Conservation (phyloP, 2,797 vertebrate genomes). For the Gobionotothen gibberifrons region DNA sequence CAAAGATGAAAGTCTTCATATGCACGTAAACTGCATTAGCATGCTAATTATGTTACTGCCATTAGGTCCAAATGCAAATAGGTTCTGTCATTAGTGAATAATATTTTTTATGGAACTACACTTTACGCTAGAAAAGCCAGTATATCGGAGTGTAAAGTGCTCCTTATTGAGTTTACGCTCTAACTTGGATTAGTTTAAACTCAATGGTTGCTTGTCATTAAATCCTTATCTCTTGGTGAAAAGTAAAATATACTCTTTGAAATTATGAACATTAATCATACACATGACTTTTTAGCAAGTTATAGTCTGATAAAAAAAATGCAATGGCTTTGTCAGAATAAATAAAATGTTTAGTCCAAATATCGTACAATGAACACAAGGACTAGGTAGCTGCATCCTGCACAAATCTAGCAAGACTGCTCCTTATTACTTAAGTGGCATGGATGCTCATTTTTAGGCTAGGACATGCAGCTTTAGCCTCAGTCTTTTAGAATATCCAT, state of each 20-base stretch:
- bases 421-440: too few relatives aligned
- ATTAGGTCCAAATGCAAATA: too few relatives aligned
- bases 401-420: too few relatives aligned
- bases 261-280: background rate
- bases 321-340: background rate
- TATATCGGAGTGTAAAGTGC: background rate
- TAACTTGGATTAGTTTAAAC: background rate
- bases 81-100: conserved; percentile 1
- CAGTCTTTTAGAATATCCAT: too few relatives aligned
- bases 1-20: background rate
- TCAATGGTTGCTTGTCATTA: background rate
- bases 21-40: background rate
- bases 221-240: background rate
- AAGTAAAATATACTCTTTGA: background rate
- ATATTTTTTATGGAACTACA: background rate
- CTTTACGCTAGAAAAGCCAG: too few relatives aligned
- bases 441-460: too few relatives aligned
- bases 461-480: too few relatives aligned
- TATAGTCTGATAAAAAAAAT: background rate
- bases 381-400: too few relatives aligned
- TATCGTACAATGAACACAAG: too few relatives aligned
- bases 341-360: too few relatives aligned
- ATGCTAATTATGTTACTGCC: background rate
- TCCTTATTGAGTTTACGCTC: background rate
- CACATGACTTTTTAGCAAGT: background rate